These are phyloP conservation scores for Plecotus auritus DNA, from an alignment of 2,113 vertebrate genomes.

Conservation along the genomic window DNA sequence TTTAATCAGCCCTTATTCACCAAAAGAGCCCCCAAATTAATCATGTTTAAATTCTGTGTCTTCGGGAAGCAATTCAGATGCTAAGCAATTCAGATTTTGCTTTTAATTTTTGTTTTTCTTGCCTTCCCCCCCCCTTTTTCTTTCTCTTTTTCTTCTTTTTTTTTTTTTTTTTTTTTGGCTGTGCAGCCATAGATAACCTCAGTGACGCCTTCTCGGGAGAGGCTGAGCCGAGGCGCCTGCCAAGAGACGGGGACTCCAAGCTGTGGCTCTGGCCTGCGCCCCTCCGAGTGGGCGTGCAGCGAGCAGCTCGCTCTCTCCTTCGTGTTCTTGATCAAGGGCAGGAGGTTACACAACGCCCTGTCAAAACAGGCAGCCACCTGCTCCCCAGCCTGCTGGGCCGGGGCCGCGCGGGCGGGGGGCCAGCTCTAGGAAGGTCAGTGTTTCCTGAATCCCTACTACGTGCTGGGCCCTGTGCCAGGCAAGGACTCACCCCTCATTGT, in stretches of 20 bases:
- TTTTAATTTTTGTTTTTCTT: slow-evolving; percentile 69
- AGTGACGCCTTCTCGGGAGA: slow-evolving; percentile 63
- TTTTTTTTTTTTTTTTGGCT: slow-evolving; percentile 33
- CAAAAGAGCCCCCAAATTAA: slow-evolving; percentile 77
- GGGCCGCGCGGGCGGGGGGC: not conserved
- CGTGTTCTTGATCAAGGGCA: slow-evolving; percentile 63
- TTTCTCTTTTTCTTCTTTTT: slow-evolving; percentile 19
- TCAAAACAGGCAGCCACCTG: slow-evolving; percentile 61
- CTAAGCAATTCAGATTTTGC: slow-evolving; percentile 75
- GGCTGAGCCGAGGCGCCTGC: slow-evolving; percentile 52
- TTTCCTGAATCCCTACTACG: slow-evolving; percentile 41
- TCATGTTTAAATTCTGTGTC: slow-evolving; percentile 78
- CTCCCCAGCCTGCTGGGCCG: slow-evolving; percentile 19
- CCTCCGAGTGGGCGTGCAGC: slow-evolving; percentile 50
- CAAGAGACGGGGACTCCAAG: slow-evolving; percentile 70
- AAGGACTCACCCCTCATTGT: not conserved
- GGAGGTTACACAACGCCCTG: slow-evolving; percentile 58
- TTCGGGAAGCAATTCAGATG: slow-evolving; percentile 77
- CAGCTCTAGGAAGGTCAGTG: not conserved
- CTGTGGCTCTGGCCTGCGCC: slow-evolving; percentile 63
- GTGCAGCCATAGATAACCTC: slow-evolving; percentile 68
- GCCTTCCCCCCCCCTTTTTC: not conserved
- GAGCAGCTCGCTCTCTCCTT: slow-evolving; percentile 56
- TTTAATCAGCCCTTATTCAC: slow-evolving; percentile 78
- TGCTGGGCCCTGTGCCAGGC: not conserved